Evolutionary conservation across 2,888 invertebrate genomes (phyloP).

Genomic region (Drosophila conformis): DNA sequence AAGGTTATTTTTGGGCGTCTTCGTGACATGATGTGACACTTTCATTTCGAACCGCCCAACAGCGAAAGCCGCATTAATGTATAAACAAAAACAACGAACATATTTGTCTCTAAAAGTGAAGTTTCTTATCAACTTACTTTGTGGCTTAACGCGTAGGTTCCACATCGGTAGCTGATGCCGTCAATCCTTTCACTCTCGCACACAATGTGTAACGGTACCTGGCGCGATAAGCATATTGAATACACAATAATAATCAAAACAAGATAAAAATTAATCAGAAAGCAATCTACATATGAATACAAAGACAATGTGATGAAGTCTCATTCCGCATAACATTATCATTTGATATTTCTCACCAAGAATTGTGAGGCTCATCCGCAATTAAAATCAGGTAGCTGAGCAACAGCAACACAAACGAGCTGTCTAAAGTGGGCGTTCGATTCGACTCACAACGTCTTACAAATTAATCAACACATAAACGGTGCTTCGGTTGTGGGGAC

Average conservation of each 20-base stretch:
- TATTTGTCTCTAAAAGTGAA: neutral
- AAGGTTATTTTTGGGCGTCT: constrained; percentile 67
- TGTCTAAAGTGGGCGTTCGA: constrained; percentile 60
- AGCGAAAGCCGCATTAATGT: constrained; percentile 60
- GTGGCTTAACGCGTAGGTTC: constrained; percentile 51
- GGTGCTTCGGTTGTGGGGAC: constrained; percentile 22
- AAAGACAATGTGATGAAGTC: constrained; percentile 30
- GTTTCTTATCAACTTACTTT: constrained; percentile 28
- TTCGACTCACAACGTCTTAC: constrained; percentile 58
- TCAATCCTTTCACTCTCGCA: constrained; percentile 72
- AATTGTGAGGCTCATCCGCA: constrained; percentile 49
- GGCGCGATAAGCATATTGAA: constrained; percentile 43
- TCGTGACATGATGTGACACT: constrained; percentile 64
- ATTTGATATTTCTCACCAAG: constrained; percentile 43
- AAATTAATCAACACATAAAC: constrained; percentile 77
- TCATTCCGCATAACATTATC: constrained; percentile 47
- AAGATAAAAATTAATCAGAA: constrained; percentile 69
- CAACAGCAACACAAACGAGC: constrained; percentile 25
- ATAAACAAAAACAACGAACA: neutral
- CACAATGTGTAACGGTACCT: constrained; percentile 46
- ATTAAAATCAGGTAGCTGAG: constrained; percentile 54
- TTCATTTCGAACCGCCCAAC: constrained; percentile 57
- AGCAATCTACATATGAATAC: constrained; percentile 49
- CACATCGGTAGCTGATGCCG: constrained; percentile 46
- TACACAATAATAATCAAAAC: constrained; percentile 30